Percentiles rank a stretch among this genome's conserved stretches.
Conservation (phyloP, 2,113 vertebrate genomes). For the Phalacrocorax pelagicus region DNA sequence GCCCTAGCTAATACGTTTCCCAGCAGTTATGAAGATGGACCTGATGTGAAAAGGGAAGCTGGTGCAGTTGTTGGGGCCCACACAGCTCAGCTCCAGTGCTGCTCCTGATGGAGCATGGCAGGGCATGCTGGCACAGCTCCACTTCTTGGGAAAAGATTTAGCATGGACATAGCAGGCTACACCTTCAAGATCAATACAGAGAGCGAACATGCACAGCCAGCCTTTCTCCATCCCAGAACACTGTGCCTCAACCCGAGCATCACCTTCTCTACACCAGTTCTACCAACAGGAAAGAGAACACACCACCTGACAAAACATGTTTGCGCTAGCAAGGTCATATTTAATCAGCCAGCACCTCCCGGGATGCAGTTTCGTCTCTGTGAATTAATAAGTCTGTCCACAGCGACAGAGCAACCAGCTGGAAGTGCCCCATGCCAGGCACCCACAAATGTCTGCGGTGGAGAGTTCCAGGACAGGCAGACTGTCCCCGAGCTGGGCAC, state of each 20-base stretch:
- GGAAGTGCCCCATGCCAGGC: background rate
- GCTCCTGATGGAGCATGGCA: background rate
- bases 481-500: background rate
- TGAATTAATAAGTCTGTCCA: background rate
- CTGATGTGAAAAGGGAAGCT: background rate
- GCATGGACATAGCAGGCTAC: background rate
- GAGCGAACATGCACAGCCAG: background rate
- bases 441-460: background rate
- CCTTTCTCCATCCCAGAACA: background rate
- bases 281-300: background rate
- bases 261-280: background rate
- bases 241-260: fast-evolving
- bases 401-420: background rate
- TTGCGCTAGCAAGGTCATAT: conserved; percentile 1
- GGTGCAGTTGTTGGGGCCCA: background rate
- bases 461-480: background rate
- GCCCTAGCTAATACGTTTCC: background rate
- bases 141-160: background rate
- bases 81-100: background rate
- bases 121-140: fast-evolving
- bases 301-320: fast-evolving
- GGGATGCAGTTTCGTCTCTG: background rate
- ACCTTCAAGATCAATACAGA: background rate
- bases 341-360: background rate
- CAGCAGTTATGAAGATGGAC: background rate